Base-by-base conservation (phyloP, 2,888 invertebrate genomes). In the Microctonus brassicae region DNA sequence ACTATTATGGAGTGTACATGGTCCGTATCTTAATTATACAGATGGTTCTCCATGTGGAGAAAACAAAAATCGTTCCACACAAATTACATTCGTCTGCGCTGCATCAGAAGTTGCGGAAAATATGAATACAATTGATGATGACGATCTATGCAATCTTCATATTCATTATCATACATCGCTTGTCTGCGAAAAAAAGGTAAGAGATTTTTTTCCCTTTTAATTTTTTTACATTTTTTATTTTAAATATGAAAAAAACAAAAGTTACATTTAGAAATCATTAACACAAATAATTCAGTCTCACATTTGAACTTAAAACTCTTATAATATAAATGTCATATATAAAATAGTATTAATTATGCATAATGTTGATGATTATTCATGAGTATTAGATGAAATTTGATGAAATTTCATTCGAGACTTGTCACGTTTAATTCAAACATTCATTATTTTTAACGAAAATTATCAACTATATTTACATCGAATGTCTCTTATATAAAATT, bases 1-100 rank as follows among this genome's bases (percentile, higher is more conserved):
- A 63, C 75, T 87, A 33, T 75, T 78, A 34, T 87, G 86, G 85
- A 79, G 79, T 58, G 77, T 79, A 64, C 80, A 78, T 62, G 84
- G 85, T 3, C 83, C 84, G 0, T 86, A 86, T 72, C 78, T 86
- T 10, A 86, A 85, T 79, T 86, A 86, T 42, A 86, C 86, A 1
- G 73, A 84, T 63, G 86, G 86, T 24, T 79, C 78, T 65, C 20
- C 70, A 47, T 86, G 85, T 47, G 68, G 47, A 9, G 75, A 73
- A 39, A 78, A 75, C 1, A 75, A 74, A 69, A 73, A 42, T 20
- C 80, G 75, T 36, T 81, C 83, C 42, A 86, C 86, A 20, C 63
- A 80, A 61, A 83, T 84, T 39, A 79, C 75, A 66, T 85, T 86
- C 67, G 75, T 79, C 57, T 86, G 85, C 66, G 81, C n/a, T n/a